Evolutionary conservation across 1,140 invertebrate species (phyloP), one percentile per base, ranked within the genome.

Genomic region (Nasonia vitripennis): DNA sequence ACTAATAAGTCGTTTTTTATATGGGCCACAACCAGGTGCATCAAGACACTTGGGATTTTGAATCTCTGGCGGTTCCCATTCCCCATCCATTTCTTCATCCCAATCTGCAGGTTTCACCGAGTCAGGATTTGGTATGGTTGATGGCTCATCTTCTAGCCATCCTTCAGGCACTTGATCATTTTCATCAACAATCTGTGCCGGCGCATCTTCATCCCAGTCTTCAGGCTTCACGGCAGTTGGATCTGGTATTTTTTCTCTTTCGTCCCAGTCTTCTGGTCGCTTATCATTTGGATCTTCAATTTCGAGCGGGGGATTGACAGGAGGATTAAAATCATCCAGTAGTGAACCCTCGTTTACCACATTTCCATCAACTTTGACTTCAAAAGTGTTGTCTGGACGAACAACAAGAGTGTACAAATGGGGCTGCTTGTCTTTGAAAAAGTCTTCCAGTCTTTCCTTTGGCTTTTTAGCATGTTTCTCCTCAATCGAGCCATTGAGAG

Each of bases 1-100:
- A 85, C 96, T 95, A 68, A 99, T 96, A 87, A 96, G 94, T 20
- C 98, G 97, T 74, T 97, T 94, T 87, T 96, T 96, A 97, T 99
- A 99, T 83, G 95, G 93, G 2, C 99, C 99, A 94, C 99, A 99
- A 5, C 99, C 99, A 6, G 96, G 94, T 12, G 95, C 97, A 86
- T 96, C 94, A 88, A 95, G 94, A 91, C 98, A 99, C n/a, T 95
- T 95, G 0, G 98, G 98, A 94, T 99, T 99, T 85, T 96, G 95
- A 48, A 99, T 96, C 79, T 98, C 94, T 0, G 98, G 97, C 23
- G 99, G 96, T 93, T 99, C 99, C 98, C 99, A 99, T 92, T 98
- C 97, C 0, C 99, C 99, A 94, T 99, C 99, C 96, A 99, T 99
- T 87, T 99, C 98, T 75, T 97, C 95, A 93, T 99, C 99, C 99